These are phyloP conservation scores for Latrodectus geometricus DNA, from an alignment of 1,140 invertebrate genomes.

Conservation along the genomic window DNA sequence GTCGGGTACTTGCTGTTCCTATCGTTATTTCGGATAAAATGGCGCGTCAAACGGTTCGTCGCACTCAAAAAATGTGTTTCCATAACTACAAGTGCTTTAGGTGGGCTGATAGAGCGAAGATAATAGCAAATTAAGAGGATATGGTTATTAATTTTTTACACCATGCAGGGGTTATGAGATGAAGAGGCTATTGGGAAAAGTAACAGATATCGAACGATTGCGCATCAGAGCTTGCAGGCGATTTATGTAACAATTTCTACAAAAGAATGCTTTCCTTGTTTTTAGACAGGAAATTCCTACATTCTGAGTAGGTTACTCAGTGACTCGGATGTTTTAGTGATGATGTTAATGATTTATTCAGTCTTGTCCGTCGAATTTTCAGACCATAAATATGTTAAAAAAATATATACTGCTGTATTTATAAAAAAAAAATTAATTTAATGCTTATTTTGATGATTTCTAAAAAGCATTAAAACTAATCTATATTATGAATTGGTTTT, in stretches of 20 bases:
- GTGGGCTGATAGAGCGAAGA: not conserved
- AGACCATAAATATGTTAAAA: no score
- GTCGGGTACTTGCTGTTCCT: not conserved
- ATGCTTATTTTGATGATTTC: no score
- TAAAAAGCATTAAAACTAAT: no score
- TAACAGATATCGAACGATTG: conserved; percentile 10
- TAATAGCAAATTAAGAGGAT: conserved; percentile 23
- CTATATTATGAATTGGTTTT: no score
- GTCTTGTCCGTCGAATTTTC: no score
- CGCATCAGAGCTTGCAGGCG: conserved; percentile 7
- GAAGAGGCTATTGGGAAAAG: conserved; percentile 18
- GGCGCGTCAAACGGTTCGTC: conserved; percentile 8
- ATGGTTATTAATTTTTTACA: conserved; percentile 42
- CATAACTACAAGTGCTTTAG: conserved; percentile 38
- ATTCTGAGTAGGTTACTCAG: conserved; percentile 2
- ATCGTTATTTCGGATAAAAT: not conserved
- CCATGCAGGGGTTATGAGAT: not conserved
- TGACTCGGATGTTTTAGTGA: not conserved
- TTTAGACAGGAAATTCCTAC: not conserved
- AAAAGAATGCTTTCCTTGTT: not conserved
- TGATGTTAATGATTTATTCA: no score
- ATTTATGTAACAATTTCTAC: conserved; percentile 4
- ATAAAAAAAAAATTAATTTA: no score
- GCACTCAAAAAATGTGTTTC: conserved; percentile 32
- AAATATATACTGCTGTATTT: no score